Percentiles rank a stretch among this genome's conserved stretches.
Evolutionary conservation across 1,140 invertebrate species (phyloP).

Genomic region (Pseudomyrmex cubaensis): DNA sequence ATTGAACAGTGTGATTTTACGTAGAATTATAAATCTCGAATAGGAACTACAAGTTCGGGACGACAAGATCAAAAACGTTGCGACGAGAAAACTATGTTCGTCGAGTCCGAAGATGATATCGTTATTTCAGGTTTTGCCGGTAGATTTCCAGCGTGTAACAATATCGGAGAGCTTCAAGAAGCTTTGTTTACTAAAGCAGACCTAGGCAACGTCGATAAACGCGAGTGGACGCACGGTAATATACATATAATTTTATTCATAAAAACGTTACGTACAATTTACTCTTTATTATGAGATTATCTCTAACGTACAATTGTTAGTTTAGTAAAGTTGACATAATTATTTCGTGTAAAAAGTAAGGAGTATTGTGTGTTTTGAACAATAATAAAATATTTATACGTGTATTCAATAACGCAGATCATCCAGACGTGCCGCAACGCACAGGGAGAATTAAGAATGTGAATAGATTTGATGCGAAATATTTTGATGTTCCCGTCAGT

Average conservation of each 20-base stretch:
- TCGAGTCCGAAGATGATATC: slow-evolving; percentile 89
- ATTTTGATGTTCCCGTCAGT: slow-evolving; percentile 92
- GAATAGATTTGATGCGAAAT: slow-evolving; percentile 93
- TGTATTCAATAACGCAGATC: slow-evolving; percentile 77
- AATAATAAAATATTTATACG: background rate
- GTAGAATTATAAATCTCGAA: too few species aligned
- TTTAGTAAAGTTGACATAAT: background rate
- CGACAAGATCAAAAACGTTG: too few species aligned
- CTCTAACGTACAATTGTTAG: background rate
- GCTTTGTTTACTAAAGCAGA: slow-evolving; percentile 92
- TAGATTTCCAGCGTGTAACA: slow-evolving; percentile 94
- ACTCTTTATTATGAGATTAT: background rate
- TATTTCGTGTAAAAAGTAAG: background rate
- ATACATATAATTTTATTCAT: background rate
- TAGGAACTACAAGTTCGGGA: too few species aligned
- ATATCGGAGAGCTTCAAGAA: slow-evolving; percentile 91
- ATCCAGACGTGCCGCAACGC: slow-evolving; percentile 89
- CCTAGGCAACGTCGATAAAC: slow-evolving; percentile 90
- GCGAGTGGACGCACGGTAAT: slow-evolving; percentile 90
- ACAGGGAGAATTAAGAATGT: slow-evolving; percentile 93
- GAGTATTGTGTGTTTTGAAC: background rate
- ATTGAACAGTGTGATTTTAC: too few species aligned
- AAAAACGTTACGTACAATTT: background rate
- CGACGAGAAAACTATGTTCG: too few species aligned
- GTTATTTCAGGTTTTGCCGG: slow-evolving; percentile 94